A percentile compares a stretch with the other conserved stretches of the same genome.
phyloP scores from a whole-genome alignment of 2,113 vertebrate genomes.

The Thamnaconus septentrionalis region DNA sequence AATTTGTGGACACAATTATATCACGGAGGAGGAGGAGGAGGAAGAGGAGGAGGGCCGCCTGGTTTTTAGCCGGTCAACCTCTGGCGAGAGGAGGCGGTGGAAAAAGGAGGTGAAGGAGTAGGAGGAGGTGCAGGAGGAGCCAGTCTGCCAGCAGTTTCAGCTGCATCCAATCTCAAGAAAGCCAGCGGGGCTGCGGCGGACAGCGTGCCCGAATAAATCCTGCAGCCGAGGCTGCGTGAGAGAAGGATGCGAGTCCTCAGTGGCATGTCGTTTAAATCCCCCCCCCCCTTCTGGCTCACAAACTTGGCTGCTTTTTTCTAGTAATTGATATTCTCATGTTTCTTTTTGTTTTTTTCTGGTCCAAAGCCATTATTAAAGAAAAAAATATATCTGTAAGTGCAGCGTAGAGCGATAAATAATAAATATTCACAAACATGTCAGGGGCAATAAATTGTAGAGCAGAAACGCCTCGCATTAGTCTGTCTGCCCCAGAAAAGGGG shows the following conservation, averaged over 20 bases:
- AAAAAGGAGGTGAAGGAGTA: neutral
- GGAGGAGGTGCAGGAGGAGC: constrained; percentile 45
- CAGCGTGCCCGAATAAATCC: constrained; percentile 52
- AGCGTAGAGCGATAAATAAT: constrained; percentile 46
- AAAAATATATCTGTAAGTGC: neutral
- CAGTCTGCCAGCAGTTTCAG: constrained; percentile 49
- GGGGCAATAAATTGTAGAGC: constrained; percentile 58
- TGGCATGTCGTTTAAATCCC: constrained; percentile 16
- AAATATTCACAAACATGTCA: constrained; percentile 64
- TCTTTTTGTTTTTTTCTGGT: constrained; percentile 31
- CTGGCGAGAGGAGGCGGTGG: constrained; percentile 50
- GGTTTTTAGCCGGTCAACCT: constrained; percentile 39
- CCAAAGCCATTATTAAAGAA: constrained; percentile 18
- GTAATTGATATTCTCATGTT: constrained; percentile 56
- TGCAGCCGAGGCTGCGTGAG: constrained; percentile 31
- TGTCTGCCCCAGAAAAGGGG: constrained; percentile 29
- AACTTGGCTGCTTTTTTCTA: constrained; percentile 20
- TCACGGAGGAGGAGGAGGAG: neutral
- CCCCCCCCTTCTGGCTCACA: constrained; percentile 1
- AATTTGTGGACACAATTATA: constrained; percentile 53
- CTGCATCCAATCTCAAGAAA: constrained; percentile 57
- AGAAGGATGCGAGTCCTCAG: constrained; percentile 10
- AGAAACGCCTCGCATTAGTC: constrained; percentile 43
- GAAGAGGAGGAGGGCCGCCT: constrained; percentile 9
- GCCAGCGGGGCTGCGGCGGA: constrained; percentile 45